Evolutionary conservation across 2,113 vertebrate genomes (phyloP), one percentile per base, ranked within the genome.

Genomic region (Zapus hudsonius): DNA sequence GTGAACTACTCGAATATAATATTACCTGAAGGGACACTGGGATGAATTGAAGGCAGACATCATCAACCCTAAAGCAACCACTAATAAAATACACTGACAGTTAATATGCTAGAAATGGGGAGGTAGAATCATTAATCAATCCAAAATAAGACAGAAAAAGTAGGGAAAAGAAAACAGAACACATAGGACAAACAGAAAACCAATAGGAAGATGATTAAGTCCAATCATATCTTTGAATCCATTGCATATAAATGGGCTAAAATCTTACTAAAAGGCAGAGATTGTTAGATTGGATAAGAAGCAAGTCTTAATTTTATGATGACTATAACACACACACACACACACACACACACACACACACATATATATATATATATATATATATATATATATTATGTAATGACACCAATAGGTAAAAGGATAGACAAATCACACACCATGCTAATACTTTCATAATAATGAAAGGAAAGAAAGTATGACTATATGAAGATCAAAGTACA

Each of bases 181-280:
- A 70, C 22, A 90, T 78, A 47, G 11, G 52, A 59, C 27, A 89
- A 75, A 80, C n/a, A 76, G 67, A 67, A 70, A 90, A 63, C 4
- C 38, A 66, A 82, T 33, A 63, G 15, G 75, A 91, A 82, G 69
- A 79, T 67, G 57, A 66, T 11, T 29, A 74, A 86, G 73, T 31
- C 38, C n/a, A 75, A 42, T 29, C 57, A 63, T 61, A 78, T 61
- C 27, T 22, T 33, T 55, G 79, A 90, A 72, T 23, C 78, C n/a
- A 86, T 29, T 92, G 73, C 40, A 17, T 90, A 23, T 76, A 87
- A 93, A 91, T 59, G 52, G 3, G 82, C 80, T 76, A 91, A 86
- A 72, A 1, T 52, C 2, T 66, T 64, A 44, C 61, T 66, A 88
- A 96, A 94, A 95, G 74, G 57, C 57, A 81, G 57, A 78, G 69